Percentiles rank a stretch among this genome's conserved stretches.
These are phyloP conservation scores for Labrus mixtus DNA, from an alignment of 2,113 vertebrate species.

Conservation along the genomic window DNA sequence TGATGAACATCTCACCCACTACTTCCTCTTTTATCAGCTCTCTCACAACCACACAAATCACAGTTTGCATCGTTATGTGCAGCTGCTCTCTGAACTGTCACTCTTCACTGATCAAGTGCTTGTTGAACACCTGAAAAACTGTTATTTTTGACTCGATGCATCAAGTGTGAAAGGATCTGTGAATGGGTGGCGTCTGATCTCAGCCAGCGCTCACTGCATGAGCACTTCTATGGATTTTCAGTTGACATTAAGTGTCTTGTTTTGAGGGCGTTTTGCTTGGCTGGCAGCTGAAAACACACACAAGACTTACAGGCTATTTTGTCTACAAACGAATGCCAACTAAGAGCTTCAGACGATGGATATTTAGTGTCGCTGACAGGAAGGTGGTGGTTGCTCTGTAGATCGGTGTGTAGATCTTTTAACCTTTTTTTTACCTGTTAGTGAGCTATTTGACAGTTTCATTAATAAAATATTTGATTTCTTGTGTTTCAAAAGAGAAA, in stretches of 20 bases:
- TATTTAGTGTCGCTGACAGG: background rate
- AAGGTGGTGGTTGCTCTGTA: background rate
- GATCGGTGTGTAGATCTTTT: background rate
- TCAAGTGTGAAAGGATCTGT: background rate
- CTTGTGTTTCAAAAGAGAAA: background rate
- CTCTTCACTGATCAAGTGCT: background rate
- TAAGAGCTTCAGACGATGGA: conserved; percentile 2
- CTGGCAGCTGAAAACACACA: conserved; percentile 7
- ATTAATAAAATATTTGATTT: background rate
- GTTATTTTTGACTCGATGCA: background rate
- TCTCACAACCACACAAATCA: conserved; percentile 5
- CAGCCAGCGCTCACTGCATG: background rate
- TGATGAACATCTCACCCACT: conserved; percentile 15
- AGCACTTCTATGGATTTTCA: fast-evolving
- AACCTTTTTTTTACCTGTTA: background rate
- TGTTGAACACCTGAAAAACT: background rate
- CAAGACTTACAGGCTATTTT: conserved; percentile 6
- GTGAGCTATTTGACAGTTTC: background rate
- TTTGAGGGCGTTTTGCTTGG: background rate
- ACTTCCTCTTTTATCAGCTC: conserved; percentile 45
- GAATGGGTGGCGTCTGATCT: background rate
- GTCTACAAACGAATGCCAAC: conserved; percentile 8
- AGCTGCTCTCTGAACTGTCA: conserved; percentile 16
- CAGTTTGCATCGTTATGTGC: conserved; percentile 9
- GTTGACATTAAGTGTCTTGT: background rate